A percentile compares a stretch with the other conserved stretches of the same genome.
Evolutionary conservation across 2,113 vertebrate genomes (phyloP).

Genomic region (Ondatra zibethicus): DNA sequence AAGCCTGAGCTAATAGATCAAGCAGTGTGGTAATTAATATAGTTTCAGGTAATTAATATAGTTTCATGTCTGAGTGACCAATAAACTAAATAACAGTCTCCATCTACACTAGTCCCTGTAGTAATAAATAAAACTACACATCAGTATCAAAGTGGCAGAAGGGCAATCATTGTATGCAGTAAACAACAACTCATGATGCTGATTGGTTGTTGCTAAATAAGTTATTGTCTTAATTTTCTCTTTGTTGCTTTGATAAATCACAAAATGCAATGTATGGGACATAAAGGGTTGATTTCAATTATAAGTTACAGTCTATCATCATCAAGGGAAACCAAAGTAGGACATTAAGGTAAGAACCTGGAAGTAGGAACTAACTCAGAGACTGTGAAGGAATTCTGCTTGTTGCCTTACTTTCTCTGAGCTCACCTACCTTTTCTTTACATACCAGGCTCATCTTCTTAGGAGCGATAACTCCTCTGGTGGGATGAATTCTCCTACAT

Average conservation of each 20-base stretch:
- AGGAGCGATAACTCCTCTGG: background rate
- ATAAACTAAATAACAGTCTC: too few species aligned
- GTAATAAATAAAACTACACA: background rate
- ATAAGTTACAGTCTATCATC: background rate
- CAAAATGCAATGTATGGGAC: background rate
- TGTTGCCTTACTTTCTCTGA: background rate
- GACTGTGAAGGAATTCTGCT: background rate
- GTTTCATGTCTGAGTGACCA: too few species aligned
- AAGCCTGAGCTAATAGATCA: too few species aligned
- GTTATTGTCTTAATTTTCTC: background rate
- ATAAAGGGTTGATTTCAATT: background rate
- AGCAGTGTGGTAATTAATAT: too few species aligned
- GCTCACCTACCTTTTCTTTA: background rate
- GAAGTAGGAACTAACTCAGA: background rate
- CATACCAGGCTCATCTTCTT: background rate
- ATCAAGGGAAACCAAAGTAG: background rate
- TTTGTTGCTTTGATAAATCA: background rate
- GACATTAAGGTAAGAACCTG: background rate
- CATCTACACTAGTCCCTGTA: background rate
- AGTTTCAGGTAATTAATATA: too few species aligned
- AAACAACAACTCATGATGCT: background rate
- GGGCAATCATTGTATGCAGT: background rate
- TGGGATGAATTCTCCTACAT: background rate
- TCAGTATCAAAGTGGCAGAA: background rate
- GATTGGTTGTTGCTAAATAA: background rate